A percentile compares a stretch with the other conserved stretches of the same genome.
phyloP scores from a whole-genome alignment of 2,113 vertebrate genomes.

The Eretmochelys imbricata region DNA sequence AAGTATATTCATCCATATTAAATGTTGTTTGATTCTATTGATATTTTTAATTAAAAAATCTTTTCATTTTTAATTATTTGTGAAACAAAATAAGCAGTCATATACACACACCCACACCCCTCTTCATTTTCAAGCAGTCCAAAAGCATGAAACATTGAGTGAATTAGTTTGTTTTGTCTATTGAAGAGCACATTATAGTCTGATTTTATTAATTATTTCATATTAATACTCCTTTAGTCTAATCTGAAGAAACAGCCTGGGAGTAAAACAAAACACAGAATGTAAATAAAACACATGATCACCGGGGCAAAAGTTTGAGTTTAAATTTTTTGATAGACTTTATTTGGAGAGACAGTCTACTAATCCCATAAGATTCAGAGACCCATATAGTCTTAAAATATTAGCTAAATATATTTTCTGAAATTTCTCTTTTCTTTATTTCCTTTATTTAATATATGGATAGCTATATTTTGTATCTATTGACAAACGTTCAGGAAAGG shows the following conservation, averaged over 20 bases:
- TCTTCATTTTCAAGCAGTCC: background rate
- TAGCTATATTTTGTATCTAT: background rate
- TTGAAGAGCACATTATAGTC: background rate
- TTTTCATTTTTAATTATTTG: background rate
- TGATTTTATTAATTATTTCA: conserved; percentile 8
- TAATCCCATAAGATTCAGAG: fast-evolving
- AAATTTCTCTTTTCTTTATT: background rate
- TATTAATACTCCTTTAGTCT: background rate
- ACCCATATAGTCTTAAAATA: background rate
- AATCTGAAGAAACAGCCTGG: background rate
- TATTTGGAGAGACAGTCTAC: background rate
- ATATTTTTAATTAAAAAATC: conserved; percentile 27
- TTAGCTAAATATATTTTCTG: background rate
- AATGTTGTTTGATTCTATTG: conserved; percentile 9
- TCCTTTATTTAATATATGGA: background rate
- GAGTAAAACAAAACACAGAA: conserved; percentile 9
- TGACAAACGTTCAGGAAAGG: background rate
- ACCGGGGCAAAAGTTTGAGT: background rate
- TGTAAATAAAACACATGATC: background rate
- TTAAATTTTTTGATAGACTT: background rate
- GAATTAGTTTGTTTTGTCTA: background rate
- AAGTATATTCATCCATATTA: background rate
- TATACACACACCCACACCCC: background rate
- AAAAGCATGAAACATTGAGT: conserved; percentile 12
- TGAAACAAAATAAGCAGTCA: conserved; percentile 20